phyloP scores from a whole-genome alignment of 2,797 vertebrate genomes.

The Sebastes glaucus region DNA sequence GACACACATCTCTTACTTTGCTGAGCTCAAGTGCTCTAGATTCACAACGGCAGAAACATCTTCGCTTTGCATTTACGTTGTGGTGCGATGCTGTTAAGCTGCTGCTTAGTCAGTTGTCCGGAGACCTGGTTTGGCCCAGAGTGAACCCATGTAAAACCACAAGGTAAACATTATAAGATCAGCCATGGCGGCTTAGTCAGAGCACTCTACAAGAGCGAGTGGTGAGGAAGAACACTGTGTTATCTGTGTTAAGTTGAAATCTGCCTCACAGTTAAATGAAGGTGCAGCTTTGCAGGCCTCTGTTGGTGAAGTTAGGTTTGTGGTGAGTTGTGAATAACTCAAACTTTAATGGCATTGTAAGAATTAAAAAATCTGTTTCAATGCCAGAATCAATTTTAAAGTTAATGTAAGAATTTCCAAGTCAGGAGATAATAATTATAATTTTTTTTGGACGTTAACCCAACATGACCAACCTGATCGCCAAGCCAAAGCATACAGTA shows the following conservation, averaged over 20 bases:
- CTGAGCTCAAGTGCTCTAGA: neutral
- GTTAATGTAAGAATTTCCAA: neutral
- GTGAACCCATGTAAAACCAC: constrained; percentile 43
- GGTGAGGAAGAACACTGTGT: constrained; percentile 6
- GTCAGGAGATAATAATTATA: neutral
- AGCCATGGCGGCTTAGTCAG: constrained; percentile 32
- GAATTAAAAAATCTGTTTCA: neutral
- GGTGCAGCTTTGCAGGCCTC: neutral
- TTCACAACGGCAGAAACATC: neutral
- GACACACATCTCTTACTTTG: neutral
- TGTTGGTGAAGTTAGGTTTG: neutral
- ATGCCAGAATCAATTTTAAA: neutral
- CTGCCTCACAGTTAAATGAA: constrained; percentile 1
- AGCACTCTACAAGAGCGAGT: constrained; percentile 20
- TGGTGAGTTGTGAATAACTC: neutral
- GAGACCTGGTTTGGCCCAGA: constrained; percentile 23
- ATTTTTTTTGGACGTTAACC: neutral
- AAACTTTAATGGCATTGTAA: neutral
- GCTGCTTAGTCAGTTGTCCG: constrained; percentile 45
- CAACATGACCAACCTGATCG: neutral
- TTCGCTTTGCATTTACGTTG: constrained; percentile 5
- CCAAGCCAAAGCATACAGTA: neutral
- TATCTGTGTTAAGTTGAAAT: constrained; percentile 26
- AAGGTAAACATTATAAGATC: constrained; percentile 54
- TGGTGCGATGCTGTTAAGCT: constrained; percentile 20